phyloP scores from a whole-genome alignment of 2,113 vertebrate genomes.

The Pelusios castaneus region DNA sequence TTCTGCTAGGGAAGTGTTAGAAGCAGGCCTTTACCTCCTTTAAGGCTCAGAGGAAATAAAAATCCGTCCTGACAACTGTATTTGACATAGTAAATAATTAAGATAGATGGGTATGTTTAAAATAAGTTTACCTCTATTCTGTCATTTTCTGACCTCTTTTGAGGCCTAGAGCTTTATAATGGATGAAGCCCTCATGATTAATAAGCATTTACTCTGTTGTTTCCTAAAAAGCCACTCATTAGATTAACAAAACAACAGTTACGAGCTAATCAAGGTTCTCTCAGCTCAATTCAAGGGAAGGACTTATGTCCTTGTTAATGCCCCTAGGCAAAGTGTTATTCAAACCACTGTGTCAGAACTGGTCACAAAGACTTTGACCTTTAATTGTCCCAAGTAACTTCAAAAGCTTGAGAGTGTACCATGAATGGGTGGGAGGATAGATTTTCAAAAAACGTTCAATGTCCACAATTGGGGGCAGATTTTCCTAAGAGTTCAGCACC shows the following conservation, averaged over 20 bases:
- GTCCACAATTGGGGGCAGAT: not conserved
- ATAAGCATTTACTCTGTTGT: slow-evolving; percentile 72
- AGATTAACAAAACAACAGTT: slow-evolving; percentile 73
- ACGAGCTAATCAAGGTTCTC: slow-evolving; percentile 58
- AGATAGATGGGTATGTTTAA: slow-evolving; percentile 54
- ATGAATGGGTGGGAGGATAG: not conserved
- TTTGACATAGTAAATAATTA: slow-evolving; percentile 58
- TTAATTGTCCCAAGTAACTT: slow-evolving; percentile 62
- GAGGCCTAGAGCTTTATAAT: slow-evolving; percentile 57
- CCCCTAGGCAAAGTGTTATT: slow-evolving; percentile 68
- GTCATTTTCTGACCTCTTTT: slow-evolving; percentile 66
- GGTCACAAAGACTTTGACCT: slow-evolving; percentile 65
- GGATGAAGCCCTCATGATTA: slow-evolving; percentile 66
- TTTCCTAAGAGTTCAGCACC: not conserved
- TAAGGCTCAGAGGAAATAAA: not conserved
- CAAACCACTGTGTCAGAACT: slow-evolving; percentile 33
- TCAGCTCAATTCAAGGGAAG: slow-evolving; percentile 51
- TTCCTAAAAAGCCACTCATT: slow-evolving; percentile 72
- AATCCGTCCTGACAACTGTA: slow-evolving; percentile 2
- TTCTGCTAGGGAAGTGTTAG: not conserved
- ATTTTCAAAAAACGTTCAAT: not conserved
- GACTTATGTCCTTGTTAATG: slow-evolving; percentile 36
- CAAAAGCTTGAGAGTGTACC: slow-evolving; percentile 50
- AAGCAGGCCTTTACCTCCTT: not conserved
- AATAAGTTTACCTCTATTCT: slow-evolving; percentile 66